Percentiles rank a stretch among this genome's conserved stretches.
phyloP scores from a whole-genome alignment of 1,140 invertebrate genomes.

The Philopotamus ludificatus region DNA sequence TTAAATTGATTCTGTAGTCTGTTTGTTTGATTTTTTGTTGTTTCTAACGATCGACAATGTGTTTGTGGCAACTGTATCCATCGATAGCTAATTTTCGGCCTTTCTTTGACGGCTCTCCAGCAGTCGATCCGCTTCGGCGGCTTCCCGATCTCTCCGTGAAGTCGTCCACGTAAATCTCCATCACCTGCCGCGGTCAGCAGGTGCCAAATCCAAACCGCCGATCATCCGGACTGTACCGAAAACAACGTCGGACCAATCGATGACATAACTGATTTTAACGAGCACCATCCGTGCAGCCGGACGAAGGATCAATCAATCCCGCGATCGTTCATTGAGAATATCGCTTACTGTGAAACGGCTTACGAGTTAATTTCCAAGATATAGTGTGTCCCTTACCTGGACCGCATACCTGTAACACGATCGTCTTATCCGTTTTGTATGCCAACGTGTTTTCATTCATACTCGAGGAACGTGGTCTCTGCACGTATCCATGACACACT shows the following conservation, averaged over 20 bases:
- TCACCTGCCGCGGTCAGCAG: background rate
- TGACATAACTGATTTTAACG: no score
- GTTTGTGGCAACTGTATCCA: no score
- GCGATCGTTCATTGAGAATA: constrained; percentile 5
- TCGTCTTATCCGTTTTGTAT: constrained; percentile 25
- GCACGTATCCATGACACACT: no score
- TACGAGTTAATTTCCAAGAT: constrained; percentile 27
- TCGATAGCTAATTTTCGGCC: no score
- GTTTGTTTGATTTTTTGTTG: no score
- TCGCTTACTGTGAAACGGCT: constrained; percentile 20
- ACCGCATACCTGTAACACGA: constrained; percentile 18
- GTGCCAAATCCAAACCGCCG: background rate
- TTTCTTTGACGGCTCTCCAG: background rate
- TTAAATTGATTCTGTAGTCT: no score
- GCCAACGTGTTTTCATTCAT: constrained; percentile 10
- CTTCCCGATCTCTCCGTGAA: background rate
- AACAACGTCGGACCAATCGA: no score
- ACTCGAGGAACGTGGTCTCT: background rate
- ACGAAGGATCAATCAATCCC: no score
- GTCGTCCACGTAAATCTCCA: background rate
- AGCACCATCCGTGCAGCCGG: no score
- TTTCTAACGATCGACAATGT: no score
- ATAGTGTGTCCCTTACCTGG: constrained; percentile 18
- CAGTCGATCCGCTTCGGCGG: background rate
- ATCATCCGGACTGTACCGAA: background rate